Base-by-base conservation (phyloP, 2,113 vertebrate genomes). In the Manacus vitellinus region DNA sequence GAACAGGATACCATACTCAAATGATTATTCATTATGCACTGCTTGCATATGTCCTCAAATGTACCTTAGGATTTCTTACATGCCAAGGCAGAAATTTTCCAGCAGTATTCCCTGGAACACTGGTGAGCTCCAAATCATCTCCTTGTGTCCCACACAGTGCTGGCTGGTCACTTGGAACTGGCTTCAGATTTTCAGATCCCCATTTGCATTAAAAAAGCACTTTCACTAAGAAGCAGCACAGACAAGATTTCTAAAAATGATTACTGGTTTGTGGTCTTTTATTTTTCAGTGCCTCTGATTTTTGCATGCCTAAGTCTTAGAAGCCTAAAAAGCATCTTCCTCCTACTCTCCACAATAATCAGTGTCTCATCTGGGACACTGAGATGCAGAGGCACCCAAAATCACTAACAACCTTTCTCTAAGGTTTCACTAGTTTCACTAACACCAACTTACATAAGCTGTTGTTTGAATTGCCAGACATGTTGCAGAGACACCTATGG, bases 141-240 rank as follows among this genome's bases (percentile, higher is more conserved):
- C 47, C 49, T 59, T 31, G 33, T 41, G n/a, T 85, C 59, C 66
- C 84, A 85, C 46, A 79, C 58, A 73, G 89, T n/a, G 25, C 86
- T 95, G 91, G 80, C 86, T 76, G 81, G 94, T 94, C 77, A 75
- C 71, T 76, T 92, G 81, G 67, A 95, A 91, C 35, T 49, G 74
- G 68, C 44, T 88, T 89, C 78, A 77, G 67, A 77, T 67, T 94
- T 95, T 89, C 66, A 91, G 79, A 56, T 79, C 46, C 68, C 75
- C 44, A 89, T 90, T 91, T 94, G 90, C 88, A 96, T 95, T 90
- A 90, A 59, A 95, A 97, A 95, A 90, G 82, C 68, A 74, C 46
- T 70, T 95, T 72, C 39, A 67, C 52, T 59, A 74, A 67, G 59
- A 85, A 94, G 82, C 13, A 61, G 33, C 6, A 9, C 66, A 80